Base-by-base conservation (phyloP, 2,888 invertebrate genomes). In the Slavum lentiscoides region DNA sequence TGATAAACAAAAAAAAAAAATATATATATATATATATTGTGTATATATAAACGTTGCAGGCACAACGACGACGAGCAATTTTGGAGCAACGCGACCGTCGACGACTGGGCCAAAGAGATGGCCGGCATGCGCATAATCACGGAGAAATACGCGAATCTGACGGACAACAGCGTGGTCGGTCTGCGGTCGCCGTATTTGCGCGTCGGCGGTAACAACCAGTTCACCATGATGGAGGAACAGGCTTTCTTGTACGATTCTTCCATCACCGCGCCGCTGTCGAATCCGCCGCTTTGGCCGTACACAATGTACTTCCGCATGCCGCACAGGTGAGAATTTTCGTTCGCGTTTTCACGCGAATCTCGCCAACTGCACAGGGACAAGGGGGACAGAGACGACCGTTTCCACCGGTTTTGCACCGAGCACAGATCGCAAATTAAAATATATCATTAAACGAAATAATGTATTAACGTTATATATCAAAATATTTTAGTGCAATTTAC, bases 231-330 rank as follows among this genome's bases (percentile, higher is more conserved):
- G 96, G 94, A 95, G 87, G 95, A 96, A 87, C 94, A 96, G 86
- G 94, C 94, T 17, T 97, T 97, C 90, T 88, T 95, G 69, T 98
- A 97, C 86, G 97, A 98, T 87, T 96, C 96, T 66, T 96, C 97
- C 74, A 96, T 97, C 86, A 95, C 96, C 0, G 95, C 96, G 2
- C 94, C 96, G 1, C 89, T 96, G 59, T 94, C 93, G 84, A 94
- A 95, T 86, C 95, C 95, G 30, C 96, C 96, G 75, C 91, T 96
- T 84, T 98, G 98, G 98, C 98, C 98, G 5, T 98, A 98, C 89
- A 98, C 97, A 82, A 94, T 98, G 92, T 97, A 97, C 90, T 97
- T 96, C 91, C 92, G 94, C 85, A 95, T 97, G 94, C 95, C 96
- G 0, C 96, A 97, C 87, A 91, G 94, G 83, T 97, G 74, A 81